Evolutionary conservation across 2,113 vertebrate genomes (phyloP).

Genomic region (Arizona elegans): DNA sequence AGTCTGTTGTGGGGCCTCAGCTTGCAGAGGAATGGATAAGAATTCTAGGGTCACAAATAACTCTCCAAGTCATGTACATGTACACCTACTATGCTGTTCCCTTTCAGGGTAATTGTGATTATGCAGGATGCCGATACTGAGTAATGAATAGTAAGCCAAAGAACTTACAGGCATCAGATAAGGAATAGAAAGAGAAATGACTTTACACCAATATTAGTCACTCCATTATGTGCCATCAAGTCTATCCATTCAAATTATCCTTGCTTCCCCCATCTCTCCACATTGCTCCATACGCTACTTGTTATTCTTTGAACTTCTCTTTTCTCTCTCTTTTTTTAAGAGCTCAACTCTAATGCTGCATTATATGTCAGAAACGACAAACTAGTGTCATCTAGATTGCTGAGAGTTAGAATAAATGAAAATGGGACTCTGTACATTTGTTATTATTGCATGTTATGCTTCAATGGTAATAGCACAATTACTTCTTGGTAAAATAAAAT

Average conservation of each 20-base stretch:
- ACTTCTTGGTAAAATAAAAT: neutral
- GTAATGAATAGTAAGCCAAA: neutral
- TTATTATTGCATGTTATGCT: neutral
- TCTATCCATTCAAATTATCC: neutral
- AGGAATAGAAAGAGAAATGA: neutral
- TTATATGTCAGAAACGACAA: neutral
- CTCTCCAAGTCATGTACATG: neutral
- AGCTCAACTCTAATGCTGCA: neutral
- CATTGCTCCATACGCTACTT: neutral
- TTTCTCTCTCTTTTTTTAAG: neutral
- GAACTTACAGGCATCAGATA: neutral
- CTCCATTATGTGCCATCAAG: neutral
- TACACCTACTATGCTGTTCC: neutral
- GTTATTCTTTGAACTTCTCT: neutral
- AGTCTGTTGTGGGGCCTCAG: slow-evolving; percentile 33
- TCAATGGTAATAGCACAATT: neutral
- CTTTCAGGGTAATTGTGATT: neutral
- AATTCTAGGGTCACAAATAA: slow-evolving; percentile 34
- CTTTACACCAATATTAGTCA: neutral
- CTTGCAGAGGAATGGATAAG: slow-evolving; percentile 22
- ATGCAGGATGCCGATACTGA: neutral
- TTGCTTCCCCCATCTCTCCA: neutral
- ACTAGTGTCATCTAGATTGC: neutral
- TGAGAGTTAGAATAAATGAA: neutral
- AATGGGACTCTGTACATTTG: neutral